Conservation (phyloP, 2,888 invertebrate genomes). For the Ormyrus nitidulus region DNA sequence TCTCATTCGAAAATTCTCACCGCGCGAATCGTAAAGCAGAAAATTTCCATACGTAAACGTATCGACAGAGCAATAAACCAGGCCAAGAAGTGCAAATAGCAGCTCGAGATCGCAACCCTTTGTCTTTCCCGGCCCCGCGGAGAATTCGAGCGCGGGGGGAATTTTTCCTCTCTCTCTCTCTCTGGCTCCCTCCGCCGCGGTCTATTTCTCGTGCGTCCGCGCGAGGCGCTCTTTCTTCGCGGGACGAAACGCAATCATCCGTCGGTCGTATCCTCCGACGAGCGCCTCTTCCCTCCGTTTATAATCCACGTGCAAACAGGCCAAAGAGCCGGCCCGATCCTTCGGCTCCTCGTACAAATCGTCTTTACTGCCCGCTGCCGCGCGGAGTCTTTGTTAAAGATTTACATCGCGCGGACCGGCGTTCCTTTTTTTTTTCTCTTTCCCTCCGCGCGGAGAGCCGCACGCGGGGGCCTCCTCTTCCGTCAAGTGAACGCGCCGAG, state of each 20-base stretch:
- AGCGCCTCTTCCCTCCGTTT: constrained; percentile 58
- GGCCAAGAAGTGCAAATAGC: neutral
- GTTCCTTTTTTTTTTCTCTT: neutral
- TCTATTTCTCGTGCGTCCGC: constrained; percentile 19
- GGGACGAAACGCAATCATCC: constrained; percentile 52
- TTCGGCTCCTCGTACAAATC: constrained; percentile 48
- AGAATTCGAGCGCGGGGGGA: neutral
- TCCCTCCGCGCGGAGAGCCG: neutral
- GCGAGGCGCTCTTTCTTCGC: constrained; percentile 12
- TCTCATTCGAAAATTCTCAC: too few relatives aligned
- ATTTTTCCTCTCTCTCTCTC: too few relatives aligned
- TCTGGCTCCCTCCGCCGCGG: neutral
- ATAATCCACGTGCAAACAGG: constrained; percentile 68
- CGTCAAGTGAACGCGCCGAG: constrained; percentile 20
- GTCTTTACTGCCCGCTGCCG: constrained; percentile 45
- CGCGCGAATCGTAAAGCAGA: too few relatives aligned
- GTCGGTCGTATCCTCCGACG: constrained; percentile 53
- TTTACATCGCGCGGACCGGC: constrained; percentile 39
- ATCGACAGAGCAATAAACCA: too few relatives aligned
- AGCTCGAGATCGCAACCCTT: constrained; percentile 5
- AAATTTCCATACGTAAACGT: too few relatives aligned
- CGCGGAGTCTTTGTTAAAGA: constrained; percentile 51
- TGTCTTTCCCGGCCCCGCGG: neutral
- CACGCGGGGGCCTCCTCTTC: neutral
- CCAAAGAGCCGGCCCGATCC: constrained; percentile 40